These are phyloP conservation scores for Apaloderma vittatum DNA, from an alignment of 2,113 vertebrate species.

Conservation along the genomic window DNA sequence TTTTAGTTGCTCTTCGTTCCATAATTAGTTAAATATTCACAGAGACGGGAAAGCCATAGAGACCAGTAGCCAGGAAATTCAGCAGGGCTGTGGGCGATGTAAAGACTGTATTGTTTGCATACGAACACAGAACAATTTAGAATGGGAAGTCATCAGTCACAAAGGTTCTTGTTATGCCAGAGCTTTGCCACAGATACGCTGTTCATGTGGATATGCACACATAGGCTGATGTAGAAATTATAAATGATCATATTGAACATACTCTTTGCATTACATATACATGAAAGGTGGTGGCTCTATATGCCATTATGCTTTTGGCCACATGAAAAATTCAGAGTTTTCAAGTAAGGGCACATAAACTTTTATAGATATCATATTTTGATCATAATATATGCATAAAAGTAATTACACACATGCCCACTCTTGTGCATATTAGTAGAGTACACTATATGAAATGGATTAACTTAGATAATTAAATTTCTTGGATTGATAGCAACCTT, in stretches of 20 bases:
- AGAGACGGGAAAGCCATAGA: not conserved
- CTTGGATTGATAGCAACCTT: not conserved
- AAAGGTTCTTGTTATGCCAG: not conserved
- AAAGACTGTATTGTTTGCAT: not conserved
- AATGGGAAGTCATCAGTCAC: not conserved
- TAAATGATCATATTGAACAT: not conserved
- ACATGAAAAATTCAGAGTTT: not conserved
- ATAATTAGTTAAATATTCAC: not conserved
- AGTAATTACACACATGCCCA: not conserved
- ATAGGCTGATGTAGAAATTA: not conserved
- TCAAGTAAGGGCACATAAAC: not conserved
- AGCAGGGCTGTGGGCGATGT: not conserved
- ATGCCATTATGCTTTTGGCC: not conserved
- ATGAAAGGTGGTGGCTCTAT: not conserved
- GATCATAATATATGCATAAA: not conserved
- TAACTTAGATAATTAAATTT: not conserved
- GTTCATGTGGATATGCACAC: not conserved
- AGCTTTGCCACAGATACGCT: not conserved
- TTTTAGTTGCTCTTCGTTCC: not conserved
- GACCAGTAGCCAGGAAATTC: not conserved
- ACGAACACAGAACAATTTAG: not conserved
- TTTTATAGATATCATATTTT: not conserved
- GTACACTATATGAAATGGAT: not conserved
- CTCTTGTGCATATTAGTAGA: not conserved
- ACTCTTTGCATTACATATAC: not conserved